These are phyloP conservation scores for Didymodactylos carnosus DNA, from an alignment of 2,888 invertebrate species.

Conservation along the genomic window DNA sequence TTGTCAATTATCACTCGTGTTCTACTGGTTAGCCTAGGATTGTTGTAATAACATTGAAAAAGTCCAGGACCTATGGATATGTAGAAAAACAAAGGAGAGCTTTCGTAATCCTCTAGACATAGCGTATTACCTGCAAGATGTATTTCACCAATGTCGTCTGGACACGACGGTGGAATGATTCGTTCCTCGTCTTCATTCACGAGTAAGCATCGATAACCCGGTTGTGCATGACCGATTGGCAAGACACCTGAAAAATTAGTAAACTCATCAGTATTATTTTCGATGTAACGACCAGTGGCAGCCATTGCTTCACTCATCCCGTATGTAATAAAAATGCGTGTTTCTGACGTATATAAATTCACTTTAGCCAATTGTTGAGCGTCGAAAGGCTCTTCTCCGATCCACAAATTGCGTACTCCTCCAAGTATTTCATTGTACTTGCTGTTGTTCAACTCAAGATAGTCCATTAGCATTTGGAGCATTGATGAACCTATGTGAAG, in stretches of 20 bases:
- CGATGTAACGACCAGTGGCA: not conserved
- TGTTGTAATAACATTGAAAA: not conserved
- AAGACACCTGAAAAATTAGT: not conserved
- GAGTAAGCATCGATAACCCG: not conserved
- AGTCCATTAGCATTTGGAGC: not conserved
- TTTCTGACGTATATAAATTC: not conserved
- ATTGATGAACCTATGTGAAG: not conserved
- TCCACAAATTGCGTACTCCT: not conserved
- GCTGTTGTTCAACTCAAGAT: not conserved
- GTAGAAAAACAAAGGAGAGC: too few species aligned
- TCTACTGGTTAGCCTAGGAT: not conserved
- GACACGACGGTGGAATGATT: not conserved
- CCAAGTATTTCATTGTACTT: not conserved
- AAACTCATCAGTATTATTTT: not conserved
- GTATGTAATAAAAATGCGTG: not conserved
- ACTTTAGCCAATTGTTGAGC: not conserved
- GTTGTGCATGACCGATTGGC: not conserved
- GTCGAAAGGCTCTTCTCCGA: not conserved
- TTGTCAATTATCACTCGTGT: not conserved
- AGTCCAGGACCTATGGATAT: not conserved
- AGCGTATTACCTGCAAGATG: not conserved
- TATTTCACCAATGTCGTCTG: not conserved
- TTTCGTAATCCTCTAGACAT: too few species aligned
- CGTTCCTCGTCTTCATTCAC: not conserved
- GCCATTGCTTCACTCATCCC: not conserved